A percentile compares a stretch with the other conserved stretches of the same genome.
Conservation (phyloP, 2,888 invertebrate genomes). For the Stenichneumon culpator region DNA sequence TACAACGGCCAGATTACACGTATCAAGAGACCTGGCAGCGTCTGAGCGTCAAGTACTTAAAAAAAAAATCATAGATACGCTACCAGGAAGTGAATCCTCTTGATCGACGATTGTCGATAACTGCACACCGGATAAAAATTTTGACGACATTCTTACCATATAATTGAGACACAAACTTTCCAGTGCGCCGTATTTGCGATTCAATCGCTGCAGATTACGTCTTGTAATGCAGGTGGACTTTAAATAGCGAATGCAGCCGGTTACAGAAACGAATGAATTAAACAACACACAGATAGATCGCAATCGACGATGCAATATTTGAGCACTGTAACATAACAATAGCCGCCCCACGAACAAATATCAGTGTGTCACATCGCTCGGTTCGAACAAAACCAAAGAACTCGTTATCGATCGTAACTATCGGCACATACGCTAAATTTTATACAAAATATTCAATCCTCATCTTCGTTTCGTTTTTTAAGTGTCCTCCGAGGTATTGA, state of each 20-base stretch:
- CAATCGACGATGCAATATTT: not conserved
- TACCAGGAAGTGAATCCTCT: not conserved
- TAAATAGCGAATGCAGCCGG: not conserved
- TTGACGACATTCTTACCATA: not conserved
- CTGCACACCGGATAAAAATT: not conserved
- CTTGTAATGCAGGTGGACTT: not conserved
- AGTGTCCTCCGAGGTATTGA: not conserved
- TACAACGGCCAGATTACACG: too few species aligned
- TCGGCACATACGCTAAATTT: conserved; percentile 21
- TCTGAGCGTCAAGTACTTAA: too few species aligned
- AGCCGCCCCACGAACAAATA: not conserved
- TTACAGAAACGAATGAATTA: not conserved
- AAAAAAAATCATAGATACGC: too few species aligned
- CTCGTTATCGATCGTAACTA: not conserved
- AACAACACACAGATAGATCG: not conserved
- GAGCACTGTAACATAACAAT: not conserved
- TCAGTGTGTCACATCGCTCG: not conserved
- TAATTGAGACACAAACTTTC: not conserved
- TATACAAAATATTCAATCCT: conserved; percentile 27
- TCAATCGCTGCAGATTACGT: not conserved
- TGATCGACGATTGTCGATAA: not conserved
- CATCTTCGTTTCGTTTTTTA: not conserved
- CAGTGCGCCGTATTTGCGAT: not conserved
- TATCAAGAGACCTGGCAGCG: too few species aligned
- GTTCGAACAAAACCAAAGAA: not conserved